Evolutionary conservation across 2,888 invertebrate species (phyloP), one percentile per base, ranked within the genome.

Genomic region (Therioaphis trifolii): DNA sequence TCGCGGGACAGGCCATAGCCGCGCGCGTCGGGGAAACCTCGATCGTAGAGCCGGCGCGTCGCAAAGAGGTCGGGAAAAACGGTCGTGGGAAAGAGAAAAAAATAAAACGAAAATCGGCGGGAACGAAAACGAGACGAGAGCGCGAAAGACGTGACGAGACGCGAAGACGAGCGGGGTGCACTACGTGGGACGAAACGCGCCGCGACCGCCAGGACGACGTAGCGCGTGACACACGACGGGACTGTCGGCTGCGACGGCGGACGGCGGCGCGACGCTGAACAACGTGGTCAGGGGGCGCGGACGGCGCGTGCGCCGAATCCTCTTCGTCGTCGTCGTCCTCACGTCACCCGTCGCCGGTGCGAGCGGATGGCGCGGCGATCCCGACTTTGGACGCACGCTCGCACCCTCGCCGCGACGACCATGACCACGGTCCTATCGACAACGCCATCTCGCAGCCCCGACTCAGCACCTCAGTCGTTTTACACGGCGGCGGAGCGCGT

Each of bases 161-260:
- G 35, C 35, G 35, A 7, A n/a, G 35, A 7, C 35, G 24, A 61
- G 27, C 43, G 43, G 24, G n/a, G n/a, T n/a, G n/a, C n/a, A n/a
- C n/a, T n/a, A n/a, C n/a, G n/a, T n/a, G n/a, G n/a, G 11, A 77
- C 63, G 63, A 61, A 43, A 76, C 68, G 52, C 68, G 55, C 24
- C 78, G 52, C 68, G 12, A 68, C 78, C 55, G 55, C 40, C 68
- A n/a, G 66, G 18, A 35, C 79, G 43, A 58, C 69, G 55, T 55
- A 58, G 46, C 71, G 71, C 69, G 80, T 71, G 71, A 46, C 71
- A 80, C 80, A 69, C 72, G 82, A 69, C 72, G 82, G 61, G 35
- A 82, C 82, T 72, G 72, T 46, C 72, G 71, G 1, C n/a, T 14
- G 72, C 35, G 24, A 24, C 35, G 49, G 12, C 46, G 29, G 3